These are phyloP conservation scores for Deilephila elpenor DNA, from an alignment of 2,888 invertebrate genomes.

Conservation along the genomic window DNA sequence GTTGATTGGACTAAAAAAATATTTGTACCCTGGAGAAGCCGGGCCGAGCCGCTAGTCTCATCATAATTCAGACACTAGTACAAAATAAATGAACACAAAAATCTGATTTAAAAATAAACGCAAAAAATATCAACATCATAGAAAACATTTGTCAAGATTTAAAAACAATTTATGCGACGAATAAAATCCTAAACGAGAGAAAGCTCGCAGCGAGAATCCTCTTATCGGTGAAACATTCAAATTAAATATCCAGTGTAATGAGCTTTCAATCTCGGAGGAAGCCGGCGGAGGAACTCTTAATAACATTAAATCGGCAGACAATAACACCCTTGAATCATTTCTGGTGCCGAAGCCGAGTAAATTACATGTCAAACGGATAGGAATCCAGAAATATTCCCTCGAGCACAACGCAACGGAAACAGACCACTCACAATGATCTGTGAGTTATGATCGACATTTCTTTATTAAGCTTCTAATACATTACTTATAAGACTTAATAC, in stretches of 20 bases:
- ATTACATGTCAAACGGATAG: constrained; percentile 78
- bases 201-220: constrained; percentile 48
- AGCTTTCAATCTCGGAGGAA: constrained; percentile 31
- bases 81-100: neutral
- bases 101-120: neutral
- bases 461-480: too few species aligned
- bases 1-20: too few species aligned
- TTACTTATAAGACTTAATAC: too few species aligned
- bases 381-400: constrained; percentile 76
- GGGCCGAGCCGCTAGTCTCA: neutral
- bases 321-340: constrained; percentile 72
- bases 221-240: constrained; percentile 66
- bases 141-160: constrained; percentile 59
- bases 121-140: constrained; percentile 12
- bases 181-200: constrained; percentile 41
- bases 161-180: constrained; percentile 57
- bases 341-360: constrained; percentile 61
- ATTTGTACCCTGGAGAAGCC: too few species aligned
- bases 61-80: neutral
- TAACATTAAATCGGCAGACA: constrained; percentile 72
- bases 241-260: constrained; percentile 57
- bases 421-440: constrained; percentile 11
- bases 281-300: constrained; percentile 56
- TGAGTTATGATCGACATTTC: too few species aligned
- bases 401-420: constrained; percentile 37